Evolutionary conservation across 2,113 vertebrate genomes (phyloP).

Genomic region (Boleophthalmus pectinirostris): DNA sequence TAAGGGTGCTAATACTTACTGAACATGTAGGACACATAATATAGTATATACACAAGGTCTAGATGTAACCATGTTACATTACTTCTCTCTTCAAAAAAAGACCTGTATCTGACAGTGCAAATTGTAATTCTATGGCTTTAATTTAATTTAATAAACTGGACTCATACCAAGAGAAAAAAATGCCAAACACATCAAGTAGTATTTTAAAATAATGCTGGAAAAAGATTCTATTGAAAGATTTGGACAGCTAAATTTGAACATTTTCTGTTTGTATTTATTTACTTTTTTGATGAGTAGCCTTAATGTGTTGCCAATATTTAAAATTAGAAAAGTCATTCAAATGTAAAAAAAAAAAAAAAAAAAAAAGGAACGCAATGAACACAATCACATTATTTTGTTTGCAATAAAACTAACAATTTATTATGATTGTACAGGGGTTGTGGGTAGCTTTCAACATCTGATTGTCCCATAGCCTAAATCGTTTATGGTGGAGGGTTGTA

Average conservation of each 20-base stretch:
- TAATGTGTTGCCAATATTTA: constrained; percentile 50
- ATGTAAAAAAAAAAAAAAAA: too few relatives aligned
- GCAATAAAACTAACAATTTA: constrained; percentile 38
- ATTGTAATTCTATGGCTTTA: constrained; percentile 43
- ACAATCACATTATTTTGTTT: constrained; percentile 54
- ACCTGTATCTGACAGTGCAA: constrained; percentile 36
- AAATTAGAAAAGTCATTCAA: constrained; percentile 59
- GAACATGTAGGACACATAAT: too few relatives aligned
- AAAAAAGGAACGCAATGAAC: too few relatives aligned
- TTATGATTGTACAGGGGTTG: constrained; percentile 61
- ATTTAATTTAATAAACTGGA: constrained; percentile 47
- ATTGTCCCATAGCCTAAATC: neutral
- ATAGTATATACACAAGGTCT: neutral
- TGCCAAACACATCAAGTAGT: constrained; percentile 9
- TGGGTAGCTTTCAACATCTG: constrained; percentile 39
- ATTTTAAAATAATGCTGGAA: constrained; percentile 8
- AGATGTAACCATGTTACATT: constrained; percentile 15
- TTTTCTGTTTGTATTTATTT: constrained; percentile 45
- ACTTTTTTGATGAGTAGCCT: constrained; percentile 45
- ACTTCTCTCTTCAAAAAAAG: constrained; percentile 29
- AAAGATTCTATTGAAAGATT: neutral
- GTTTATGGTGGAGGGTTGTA: neutral
- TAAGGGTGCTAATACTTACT: too few relatives aligned
- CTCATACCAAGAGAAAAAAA: constrained; percentile 19
- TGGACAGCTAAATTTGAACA: neutral